Conservation (phyloP, 1,140 invertebrate species). For the Trialeurodes vaporariorum region DNA sequence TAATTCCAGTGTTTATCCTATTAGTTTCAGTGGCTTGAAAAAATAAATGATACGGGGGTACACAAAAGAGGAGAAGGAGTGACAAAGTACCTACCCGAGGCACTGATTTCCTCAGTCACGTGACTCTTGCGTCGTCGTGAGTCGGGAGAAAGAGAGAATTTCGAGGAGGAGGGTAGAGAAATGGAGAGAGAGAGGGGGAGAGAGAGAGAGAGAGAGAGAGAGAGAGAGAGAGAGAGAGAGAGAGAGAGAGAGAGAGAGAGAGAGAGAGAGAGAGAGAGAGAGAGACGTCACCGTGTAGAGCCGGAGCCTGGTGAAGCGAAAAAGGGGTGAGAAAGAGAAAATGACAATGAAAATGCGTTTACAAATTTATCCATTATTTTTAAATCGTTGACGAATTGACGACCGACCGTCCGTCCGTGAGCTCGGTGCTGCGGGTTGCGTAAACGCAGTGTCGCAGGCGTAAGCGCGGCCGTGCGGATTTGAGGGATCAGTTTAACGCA, state of each 20-base stretch:
- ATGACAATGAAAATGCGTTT: background rate
- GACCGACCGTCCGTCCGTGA: too few relatives aligned
- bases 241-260: too few relatives aligned
- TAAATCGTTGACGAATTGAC: background rate
- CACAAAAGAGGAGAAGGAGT: background rate
- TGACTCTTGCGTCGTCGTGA: background rate
- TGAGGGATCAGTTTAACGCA: background rate
- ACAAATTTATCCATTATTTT: background rate
- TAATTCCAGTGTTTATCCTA: background rate
- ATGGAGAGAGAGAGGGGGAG: too few relatives aligned
- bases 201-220: too few relatives aligned
- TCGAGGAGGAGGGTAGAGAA: too few relatives aligned
- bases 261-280: too few relatives aligned
- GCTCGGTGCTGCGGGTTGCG: background rate
- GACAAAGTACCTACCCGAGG: background rate
- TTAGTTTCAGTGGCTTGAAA: background rate
- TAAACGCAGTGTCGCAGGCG: background rate
- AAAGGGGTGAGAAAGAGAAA: background rate
- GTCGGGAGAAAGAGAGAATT: too few relatives aligned
- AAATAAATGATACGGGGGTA: too few relatives aligned
- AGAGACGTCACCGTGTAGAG: too few relatives aligned
- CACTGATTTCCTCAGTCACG: background rate
- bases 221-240: too few relatives aligned
- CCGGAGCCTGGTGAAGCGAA: too few relatives aligned
- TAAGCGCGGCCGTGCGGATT: too few relatives aligned